Evolutionary conservation across 2,797 vertebrate species (phyloP).

Genomic region (Pelobates cultripes): DNA sequence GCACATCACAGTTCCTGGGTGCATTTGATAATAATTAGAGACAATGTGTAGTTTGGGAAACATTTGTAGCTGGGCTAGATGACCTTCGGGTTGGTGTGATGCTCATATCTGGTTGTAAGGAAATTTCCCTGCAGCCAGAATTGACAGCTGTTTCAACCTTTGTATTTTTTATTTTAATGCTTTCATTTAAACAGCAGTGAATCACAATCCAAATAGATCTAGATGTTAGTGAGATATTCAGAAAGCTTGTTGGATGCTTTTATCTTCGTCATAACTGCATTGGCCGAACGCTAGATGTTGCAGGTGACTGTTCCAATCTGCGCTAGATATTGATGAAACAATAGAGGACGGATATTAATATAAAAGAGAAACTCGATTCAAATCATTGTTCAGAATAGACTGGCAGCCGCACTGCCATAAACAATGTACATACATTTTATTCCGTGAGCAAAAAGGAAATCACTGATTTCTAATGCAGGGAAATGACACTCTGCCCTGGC

Average conservation of each 20-base stretch:
- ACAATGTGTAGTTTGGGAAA: slow-evolving; percentile 37
- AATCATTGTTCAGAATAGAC: neutral
- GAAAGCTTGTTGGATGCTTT: neutral
- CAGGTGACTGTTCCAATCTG: neutral
- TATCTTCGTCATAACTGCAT: slow-evolving; percentile 3
- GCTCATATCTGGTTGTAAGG: neutral
- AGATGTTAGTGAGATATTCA: neutral
- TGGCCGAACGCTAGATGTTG: no score
- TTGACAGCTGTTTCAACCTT: neutral
- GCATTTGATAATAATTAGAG: slow-evolving; percentile 21
- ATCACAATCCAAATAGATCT: neutral
- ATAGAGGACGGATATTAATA: slow-evolving; percentile 29
- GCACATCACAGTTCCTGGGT: neutral
- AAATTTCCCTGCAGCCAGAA: neutral
- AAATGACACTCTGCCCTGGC: neutral
- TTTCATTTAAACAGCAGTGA: slow-evolving; percentile 7
- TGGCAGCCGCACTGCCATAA: neutral
- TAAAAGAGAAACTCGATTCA: slow-evolving; percentile 9
- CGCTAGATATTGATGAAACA: slow-evolving; percentile 33
- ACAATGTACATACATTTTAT: neutral
- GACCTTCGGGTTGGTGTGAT: slow-evolving; percentile 33
- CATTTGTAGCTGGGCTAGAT: slow-evolving; percentile 18
- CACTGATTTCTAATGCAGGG: neutral
- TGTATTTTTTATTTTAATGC: neutral
- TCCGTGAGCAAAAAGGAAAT: neutral